A percentile compares a stretch with the other conserved stretches of the same genome.
These are phyloP conservation scores for Rhimphoctona megacephalus DNA, from an alignment of 2,888 invertebrate species.

Conservation along the genomic window DNA sequence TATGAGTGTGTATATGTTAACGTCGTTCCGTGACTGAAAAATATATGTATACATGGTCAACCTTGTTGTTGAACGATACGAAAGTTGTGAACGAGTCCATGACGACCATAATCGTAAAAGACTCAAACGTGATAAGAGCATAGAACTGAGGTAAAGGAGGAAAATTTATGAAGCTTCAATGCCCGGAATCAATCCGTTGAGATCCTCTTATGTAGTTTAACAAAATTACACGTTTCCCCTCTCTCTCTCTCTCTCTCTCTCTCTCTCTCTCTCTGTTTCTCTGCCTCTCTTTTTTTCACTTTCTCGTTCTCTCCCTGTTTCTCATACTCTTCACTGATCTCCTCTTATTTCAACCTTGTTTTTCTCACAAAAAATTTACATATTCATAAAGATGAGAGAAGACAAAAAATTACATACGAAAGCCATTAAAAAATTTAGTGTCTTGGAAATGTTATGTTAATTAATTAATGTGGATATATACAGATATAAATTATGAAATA, in stretches of 20 bases:
- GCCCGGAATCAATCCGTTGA: constrained; percentile 81
- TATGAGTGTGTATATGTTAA: not conserved
- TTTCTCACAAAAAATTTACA: not conserved
- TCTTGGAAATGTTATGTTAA: not conserved
- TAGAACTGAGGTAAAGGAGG: constrained; percentile 52
- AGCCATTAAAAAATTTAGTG: not conserved
- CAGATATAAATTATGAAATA: not conserved
- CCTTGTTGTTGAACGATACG: constrained; percentile 6
- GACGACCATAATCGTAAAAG: constrained; percentile 60
- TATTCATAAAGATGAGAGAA: not conserved
- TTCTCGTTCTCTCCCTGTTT: constrained; percentile 5
- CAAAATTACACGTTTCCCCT: constrained; percentile 79
- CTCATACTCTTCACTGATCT: not conserved
- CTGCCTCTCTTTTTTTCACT: constrained; percentile 7
- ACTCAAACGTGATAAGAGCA: constrained; percentile 54
- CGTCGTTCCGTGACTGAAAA: constrained; percentile 11
- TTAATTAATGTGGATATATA: not conserved
- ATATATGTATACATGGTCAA: not conserved
- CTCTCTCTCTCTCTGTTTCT: not conserved
- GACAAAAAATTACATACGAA: not conserved
- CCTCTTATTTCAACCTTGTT: constrained; percentile 23
- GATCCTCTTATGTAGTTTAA: constrained; percentile 75
- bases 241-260: constrained; percentile 35
- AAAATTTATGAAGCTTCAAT: constrained; percentile 80
- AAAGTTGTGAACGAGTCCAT: constrained; percentile 35